These are phyloP conservation scores for Tipula vernalis DNA, from an alignment of 2,888 invertebrate species.

Conservation along the genomic window DNA sequence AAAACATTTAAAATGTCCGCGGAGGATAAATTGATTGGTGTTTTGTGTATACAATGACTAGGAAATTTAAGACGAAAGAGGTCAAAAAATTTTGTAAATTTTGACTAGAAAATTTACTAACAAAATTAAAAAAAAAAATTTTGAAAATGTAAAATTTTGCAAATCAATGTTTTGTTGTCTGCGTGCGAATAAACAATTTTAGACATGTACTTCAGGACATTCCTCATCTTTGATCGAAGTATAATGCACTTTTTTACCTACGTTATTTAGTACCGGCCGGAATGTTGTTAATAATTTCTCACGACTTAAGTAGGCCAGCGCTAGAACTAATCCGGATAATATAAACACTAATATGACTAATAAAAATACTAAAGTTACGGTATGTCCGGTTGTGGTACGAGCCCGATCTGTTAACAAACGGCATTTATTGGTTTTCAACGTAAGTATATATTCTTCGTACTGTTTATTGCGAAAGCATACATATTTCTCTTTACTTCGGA, in stretches of 20 bases:
- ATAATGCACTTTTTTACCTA: slow-evolving; percentile 58
- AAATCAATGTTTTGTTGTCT: not conserved
- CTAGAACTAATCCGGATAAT: slow-evolving; percentile 41
- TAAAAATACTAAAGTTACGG: slow-evolving; percentile 35
- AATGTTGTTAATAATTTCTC: slow-evolving; percentile 44
- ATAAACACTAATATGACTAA: slow-evolving; percentile 42
- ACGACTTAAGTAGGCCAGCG: slow-evolving; percentile 48
- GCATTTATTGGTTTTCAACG: slow-evolving; percentile 27
- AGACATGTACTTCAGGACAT: slow-evolving; percentile 36
- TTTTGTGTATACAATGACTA: not conserved
- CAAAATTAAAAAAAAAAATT: not conserved
- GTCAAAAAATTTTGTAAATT: not conserved
- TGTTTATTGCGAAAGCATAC: slow-evolving; percentile 37
- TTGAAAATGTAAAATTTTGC: not conserved
- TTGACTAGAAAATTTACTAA: not conserved
- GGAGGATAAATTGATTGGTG: not conserved
- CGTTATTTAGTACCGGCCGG: slow-evolving; percentile 48
- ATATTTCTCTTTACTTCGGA: slow-evolving; percentile 43
- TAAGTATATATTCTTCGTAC: slow-evolving; percentile 23
- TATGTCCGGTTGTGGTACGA: slow-evolving; percentile 26
- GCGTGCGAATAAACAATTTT: slow-evolving; percentile 15
- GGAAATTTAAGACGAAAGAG: not conserved
- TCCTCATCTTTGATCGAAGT: slow-evolving; percentile 54
- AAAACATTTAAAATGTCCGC: not conserved
- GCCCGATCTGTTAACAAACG: slow-evolving; percentile 18